phyloP scores from a whole-genome alignment of 2,797 vertebrate genomes.

The Microctenopoma steveboyesi region DNA sequence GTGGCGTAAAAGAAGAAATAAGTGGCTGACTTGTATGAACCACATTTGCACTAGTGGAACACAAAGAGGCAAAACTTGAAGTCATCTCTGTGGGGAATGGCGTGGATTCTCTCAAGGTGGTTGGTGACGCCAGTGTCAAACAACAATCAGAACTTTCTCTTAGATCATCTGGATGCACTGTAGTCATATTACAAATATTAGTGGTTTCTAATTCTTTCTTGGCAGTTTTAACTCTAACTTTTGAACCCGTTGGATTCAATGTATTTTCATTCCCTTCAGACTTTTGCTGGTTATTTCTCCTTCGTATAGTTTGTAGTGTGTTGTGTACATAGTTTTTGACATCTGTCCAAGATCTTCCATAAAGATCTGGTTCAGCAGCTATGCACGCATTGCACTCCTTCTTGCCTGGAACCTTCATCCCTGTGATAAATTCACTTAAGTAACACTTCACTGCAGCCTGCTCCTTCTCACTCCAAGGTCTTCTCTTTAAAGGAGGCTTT shows the following conservation, averaged over 20 bases:
- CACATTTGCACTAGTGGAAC: constrained; percentile 60
- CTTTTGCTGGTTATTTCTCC: constrained; percentile 66
- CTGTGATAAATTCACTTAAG: constrained; percentile 69
- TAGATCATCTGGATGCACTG: constrained; percentile 60
- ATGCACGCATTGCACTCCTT: constrained; percentile 81
- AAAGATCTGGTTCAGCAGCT: constrained; percentile 76
- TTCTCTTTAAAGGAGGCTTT: constrained; percentile 68
- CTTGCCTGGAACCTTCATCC: constrained; percentile 80
- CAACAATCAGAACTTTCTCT: constrained; percentile 60
- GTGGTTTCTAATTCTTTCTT: constrained; percentile 51
- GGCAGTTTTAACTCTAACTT: constrained; percentile 32
- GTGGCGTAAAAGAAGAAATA: constrained; percentile 68
- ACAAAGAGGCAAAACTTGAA: constrained; percentile 59
- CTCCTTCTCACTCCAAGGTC: constrained; percentile 76
- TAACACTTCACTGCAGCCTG: constrained; percentile 76
- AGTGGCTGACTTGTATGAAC: constrained; percentile 54
- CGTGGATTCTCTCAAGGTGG: constrained; percentile 42
- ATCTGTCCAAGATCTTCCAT: constrained; percentile 78
- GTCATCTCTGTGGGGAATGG: constrained; percentile 62
- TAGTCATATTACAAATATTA: constrained; percentile 55
- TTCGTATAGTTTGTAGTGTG: constrained; percentile 74
- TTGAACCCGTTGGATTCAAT: constrained; percentile 52
- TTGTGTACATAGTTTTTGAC: constrained; percentile 82
- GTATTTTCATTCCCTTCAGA: constrained; percentile 33
- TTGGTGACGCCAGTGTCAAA: constrained; percentile 42